Evolutionary conservation across 2,113 vertebrate species (phyloP).

Genomic region (Clarias gariepinus): DNA sequence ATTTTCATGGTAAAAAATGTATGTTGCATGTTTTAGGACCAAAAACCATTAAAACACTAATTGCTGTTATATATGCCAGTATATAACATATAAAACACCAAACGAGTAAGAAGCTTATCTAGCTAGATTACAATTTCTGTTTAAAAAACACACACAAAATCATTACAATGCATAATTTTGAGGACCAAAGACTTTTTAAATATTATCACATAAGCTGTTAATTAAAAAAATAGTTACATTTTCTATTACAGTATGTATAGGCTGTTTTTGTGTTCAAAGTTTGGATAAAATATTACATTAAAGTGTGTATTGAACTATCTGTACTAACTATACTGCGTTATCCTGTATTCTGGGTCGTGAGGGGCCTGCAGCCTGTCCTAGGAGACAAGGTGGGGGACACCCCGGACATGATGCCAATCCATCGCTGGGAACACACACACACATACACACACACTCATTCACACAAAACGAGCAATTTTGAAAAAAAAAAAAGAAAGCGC

Average conservation of each 20-base stretch:
- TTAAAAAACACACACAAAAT: neutral
- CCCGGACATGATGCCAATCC: no score
- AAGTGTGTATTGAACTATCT: neutral
- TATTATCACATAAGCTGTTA: neutral
- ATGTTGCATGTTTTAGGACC: neutral
- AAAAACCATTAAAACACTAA: neutral
- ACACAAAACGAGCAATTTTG: no score
- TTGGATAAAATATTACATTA: neutral
- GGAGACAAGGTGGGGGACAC: no score
- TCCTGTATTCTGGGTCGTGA: no score
- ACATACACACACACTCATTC: no score
- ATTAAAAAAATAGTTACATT: neutral
- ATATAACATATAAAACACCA: neutral
- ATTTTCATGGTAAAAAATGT: neutral
- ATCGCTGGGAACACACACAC: no score
- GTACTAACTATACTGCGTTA: no score
- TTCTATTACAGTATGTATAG: neutral
- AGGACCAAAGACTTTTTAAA: neutral
- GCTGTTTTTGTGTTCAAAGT: neutral
- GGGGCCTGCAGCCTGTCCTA: no score
- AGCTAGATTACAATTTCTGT: neutral
- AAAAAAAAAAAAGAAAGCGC: no score
- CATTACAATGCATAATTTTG: neutral
- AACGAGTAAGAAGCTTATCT: neutral
- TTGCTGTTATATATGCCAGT: neutral